Evolutionary conservation across 2,113 vertebrate genomes (phyloP).

Genomic region (Alectura lathami): DNA sequence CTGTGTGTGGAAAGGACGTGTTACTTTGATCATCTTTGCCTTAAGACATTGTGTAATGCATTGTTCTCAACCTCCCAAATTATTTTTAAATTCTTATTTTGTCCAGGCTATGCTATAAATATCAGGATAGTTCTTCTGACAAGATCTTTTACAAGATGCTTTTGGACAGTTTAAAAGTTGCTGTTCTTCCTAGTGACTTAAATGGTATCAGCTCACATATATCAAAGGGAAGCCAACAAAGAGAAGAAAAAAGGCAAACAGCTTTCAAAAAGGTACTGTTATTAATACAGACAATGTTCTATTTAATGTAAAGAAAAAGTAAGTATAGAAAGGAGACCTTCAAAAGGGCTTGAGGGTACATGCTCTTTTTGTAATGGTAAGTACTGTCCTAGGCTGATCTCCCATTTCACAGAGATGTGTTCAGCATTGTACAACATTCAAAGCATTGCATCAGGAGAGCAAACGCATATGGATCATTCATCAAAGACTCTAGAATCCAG

Average conservation of each 20-base stretch:
- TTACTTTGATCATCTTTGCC: not conserved
- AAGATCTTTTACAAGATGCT: constrained; percentile 70
- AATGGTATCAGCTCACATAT: not conserved
- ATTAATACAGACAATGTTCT: constrained; percentile 8
- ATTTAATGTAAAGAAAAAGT: constrained; percentile 5
- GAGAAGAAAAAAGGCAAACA: constrained; percentile 59
- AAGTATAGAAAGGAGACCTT: not conserved
- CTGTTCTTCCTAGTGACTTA: constrained; percentile 3
- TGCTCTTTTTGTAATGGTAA: not conserved
- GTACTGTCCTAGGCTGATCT: not conserved
- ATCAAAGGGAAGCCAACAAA: constrained; percentile 8
- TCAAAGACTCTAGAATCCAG: not conserved
- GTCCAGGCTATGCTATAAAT: constrained; percentile 71
- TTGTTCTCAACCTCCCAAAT: not conserved
- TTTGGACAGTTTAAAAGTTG: constrained; percentile 63
- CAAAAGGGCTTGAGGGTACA: not conserved
- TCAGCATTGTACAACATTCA: not conserved
- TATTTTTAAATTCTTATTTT: constrained; percentile 11
- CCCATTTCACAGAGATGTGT: not conserved
- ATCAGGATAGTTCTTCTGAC: constrained; percentile 49
- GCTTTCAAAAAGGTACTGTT: constrained; percentile 50
- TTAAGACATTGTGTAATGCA: not conserved
- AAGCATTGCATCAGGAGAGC: not conserved
- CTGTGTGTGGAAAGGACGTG: not conserved
- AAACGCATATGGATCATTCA: not conserved